Evolutionary conservation across 2,113 vertebrate species (phyloP).

Genomic region (Parotia lawesii): DNA sequence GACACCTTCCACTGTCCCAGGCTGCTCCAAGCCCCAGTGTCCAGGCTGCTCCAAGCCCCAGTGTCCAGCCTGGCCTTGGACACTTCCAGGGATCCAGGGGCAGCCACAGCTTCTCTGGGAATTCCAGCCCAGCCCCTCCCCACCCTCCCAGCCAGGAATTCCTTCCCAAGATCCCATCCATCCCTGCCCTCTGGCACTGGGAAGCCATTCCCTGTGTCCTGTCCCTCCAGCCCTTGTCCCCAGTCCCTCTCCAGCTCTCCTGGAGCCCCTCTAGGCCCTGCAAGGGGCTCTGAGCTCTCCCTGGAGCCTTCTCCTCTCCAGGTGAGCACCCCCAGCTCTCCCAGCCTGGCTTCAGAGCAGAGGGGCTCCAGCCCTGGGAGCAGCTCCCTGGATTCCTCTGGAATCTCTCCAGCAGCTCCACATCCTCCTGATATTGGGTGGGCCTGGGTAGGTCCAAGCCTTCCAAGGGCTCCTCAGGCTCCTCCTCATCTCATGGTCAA

Average conservation of each 20-base stretch:
- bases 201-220: not conserved
- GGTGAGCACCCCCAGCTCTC: rapidly evolving
- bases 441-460: rapidly evolving
- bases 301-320: not conserved
- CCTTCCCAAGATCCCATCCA: not conserved
- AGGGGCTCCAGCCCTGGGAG: not conserved
- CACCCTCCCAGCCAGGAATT: not conserved
- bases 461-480: not conserved
- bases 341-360: not conserved
- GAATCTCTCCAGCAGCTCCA: not conserved
- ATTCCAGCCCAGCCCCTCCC: not conserved
- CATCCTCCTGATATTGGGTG: not conserved
- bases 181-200: not conserved
- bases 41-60: not conserved
- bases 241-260: not conserved
- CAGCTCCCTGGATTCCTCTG: not conserved
- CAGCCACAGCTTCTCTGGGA: not conserved
- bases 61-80: not conserved
- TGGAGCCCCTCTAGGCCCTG: not conserved
- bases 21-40: not conserved
- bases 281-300: not conserved
- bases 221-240: not conserved
- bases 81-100: not conserved
- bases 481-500: not conserved
- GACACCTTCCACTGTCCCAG: rapidly evolving